Base-by-base conservation (phyloP, 1,140 invertebrate genomes). In the Papilio aristodemus region DNA sequence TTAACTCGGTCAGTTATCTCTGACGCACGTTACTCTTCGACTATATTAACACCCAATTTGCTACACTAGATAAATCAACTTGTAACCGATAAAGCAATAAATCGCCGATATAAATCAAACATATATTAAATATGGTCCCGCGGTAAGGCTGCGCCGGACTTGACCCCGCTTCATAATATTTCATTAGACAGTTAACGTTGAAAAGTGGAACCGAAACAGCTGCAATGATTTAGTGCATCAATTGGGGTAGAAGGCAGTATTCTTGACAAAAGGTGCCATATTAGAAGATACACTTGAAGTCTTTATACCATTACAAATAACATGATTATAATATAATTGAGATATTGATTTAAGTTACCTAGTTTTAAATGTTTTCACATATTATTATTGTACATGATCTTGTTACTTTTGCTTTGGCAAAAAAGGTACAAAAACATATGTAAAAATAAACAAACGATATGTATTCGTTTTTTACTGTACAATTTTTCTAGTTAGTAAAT, bases 31-130 rank as follows among this genome's bases (percentile, higher is more conserved):
- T 63, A 39, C 38, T 43, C 50, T 25, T 17, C 37, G 37, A 22
- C n/a, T 39, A 39, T 22, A 63, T 63, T 63, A 63, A 63, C 60
- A 39, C 38, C 60, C 19, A 63, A 63, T 63, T 63, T 39, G 60
- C 38, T 41, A 63, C 60, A 63, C 60, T 41, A 25, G 27, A 63
- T 63, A 63, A 63, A 63, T 63, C 60, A 63, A 39, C 38, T 19
- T 63, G 38, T 63, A 63, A 63, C 38, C 37, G 60, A 39, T 63
- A 63, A n/a, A 63, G 60, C 41, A 41, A 63, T 63, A 63, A 39
- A 63, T 63, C 3, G 60, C 19, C 17, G 17, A 22, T 41, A 63
- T 63, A 43, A 63, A 63, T 63, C 60, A 63, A 41, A 43, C 17
- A 25, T 39, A 39, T 63, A 39, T 63, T 63, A n/a, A 63, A 63